Percentiles rank a stretch among this genome's conserved stretches.
These are phyloP conservation scores for Anguilla japonica DNA, from an alignment of 2,113 vertebrate species.

Conservation along the genomic window DNA sequence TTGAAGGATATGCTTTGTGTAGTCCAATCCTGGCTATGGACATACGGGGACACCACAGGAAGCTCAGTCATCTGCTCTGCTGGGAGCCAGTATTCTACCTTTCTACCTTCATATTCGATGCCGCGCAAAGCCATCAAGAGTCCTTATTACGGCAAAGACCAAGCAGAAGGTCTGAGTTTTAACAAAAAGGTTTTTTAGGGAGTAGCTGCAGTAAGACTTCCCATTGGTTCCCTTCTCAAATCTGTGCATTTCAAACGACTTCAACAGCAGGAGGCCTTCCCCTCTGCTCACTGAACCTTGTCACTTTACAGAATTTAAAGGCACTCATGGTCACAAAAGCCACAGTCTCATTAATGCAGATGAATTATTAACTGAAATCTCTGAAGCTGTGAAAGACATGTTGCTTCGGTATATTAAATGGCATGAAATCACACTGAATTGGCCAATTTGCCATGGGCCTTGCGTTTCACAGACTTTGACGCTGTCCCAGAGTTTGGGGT, in stretches of 20 bases:
- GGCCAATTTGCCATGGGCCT: constrained; percentile 45
- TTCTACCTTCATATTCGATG: no score
- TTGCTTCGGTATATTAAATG: constrained; percentile 44
- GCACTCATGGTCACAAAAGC: constrained; percentile 39
- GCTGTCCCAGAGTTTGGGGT: no score
- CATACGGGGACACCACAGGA: neutral
- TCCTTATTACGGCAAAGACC: no score
- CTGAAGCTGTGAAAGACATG: constrained; percentile 44
- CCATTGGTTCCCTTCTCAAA: no score
- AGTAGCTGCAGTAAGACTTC: no score
- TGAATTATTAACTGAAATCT: constrained; percentile 46
- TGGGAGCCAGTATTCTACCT: constrained; percentile 1
- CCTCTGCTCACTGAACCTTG: neutral
- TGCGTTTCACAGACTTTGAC: neutral
- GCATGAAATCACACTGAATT: constrained; percentile 56
- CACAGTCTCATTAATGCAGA: constrained; percentile 41
- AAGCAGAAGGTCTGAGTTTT: no score
- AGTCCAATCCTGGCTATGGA: neutral
- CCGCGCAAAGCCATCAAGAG: no score
- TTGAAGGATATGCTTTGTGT: no score
- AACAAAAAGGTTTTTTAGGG: no score
- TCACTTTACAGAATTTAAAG: neutral
- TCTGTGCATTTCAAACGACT: neutral
- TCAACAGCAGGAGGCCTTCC: neutral
- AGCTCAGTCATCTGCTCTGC: no score